Conservation (phyloP, 2,113 vertebrate species). For the Diglossa brunneiventris region DNA sequence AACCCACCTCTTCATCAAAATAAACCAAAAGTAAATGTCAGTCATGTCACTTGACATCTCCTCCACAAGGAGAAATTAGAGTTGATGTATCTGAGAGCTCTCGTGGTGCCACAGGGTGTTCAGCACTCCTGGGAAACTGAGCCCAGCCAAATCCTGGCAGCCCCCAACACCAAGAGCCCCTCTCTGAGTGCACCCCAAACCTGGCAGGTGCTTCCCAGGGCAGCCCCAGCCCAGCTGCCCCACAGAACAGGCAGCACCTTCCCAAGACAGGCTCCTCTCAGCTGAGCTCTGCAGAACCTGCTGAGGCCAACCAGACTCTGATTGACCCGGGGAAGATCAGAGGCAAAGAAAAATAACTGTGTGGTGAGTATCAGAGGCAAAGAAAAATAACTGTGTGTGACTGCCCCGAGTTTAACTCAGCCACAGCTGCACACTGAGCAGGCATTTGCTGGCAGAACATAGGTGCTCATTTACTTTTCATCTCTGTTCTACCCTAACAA, state of each 20-base stretch:
- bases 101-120: fast-evolving
- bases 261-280: neutral
- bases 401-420: neutral
- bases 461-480: neutral
- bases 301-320: neutral
- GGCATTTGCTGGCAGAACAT: neutral
- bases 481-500: neutral
- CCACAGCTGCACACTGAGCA: neutral
- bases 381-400: neutral
- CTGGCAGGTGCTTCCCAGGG: neutral
- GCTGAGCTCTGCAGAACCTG: neutral
- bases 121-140: neutral
- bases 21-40: neutral
- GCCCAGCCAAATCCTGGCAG: no score
- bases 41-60: neutral
- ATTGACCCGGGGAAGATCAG: neutral
- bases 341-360: neutral
- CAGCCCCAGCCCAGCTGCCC: neutral
- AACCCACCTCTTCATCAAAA: neutral
- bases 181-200: neutral
- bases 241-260: neutral
- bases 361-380: neutral
- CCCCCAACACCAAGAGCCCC: neutral
- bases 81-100: neutral
- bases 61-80: neutral